These are phyloP conservation scores for Ranitomeya imitator DNA, from an alignment of 2,113 vertebrate genomes.

Conservation along the genomic window DNA sequence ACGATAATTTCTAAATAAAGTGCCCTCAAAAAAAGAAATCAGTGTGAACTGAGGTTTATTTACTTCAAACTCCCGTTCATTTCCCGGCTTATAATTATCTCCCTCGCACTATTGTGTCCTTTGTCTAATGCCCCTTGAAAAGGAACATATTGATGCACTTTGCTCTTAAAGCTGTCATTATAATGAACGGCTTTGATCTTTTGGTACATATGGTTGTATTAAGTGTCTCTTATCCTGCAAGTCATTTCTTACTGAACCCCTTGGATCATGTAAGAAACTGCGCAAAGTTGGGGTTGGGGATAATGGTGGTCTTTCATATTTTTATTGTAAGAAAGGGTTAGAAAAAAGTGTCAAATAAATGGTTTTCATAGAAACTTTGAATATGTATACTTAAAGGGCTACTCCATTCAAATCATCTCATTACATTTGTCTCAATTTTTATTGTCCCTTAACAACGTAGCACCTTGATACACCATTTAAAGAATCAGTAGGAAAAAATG, in stretches of 20 bases:
- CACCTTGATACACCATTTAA: background rate
- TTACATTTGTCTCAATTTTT: background rate
- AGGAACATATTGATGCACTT: conserved; percentile 9
- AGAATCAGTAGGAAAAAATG: background rate
- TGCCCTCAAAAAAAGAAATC: background rate
- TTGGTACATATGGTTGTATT: background rate
- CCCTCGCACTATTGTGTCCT: background rate
- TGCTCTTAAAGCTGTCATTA: background rate
- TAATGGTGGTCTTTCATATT: background rate
- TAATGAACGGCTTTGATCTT: background rate
- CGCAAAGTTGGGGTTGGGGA: background rate
- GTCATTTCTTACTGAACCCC: background rate
- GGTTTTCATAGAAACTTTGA: background rate
- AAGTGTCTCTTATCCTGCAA: background rate
- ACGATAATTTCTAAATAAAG: background rate
- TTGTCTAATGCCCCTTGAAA: background rate
- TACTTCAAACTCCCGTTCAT: background rate
- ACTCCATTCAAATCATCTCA: background rate
- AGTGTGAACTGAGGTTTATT: background rate
- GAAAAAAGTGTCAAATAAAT: background rate
- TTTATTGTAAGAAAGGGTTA: background rate
- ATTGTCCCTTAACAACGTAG: too few species aligned
- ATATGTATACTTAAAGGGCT: background rate
- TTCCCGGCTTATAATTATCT: background rate
- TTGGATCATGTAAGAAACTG: background rate